Percentiles rank a stretch among this genome's conserved stretches.
Conservation (phyloP, 2,888 invertebrate genomes). For the Chorisops tibialis region DNA sequence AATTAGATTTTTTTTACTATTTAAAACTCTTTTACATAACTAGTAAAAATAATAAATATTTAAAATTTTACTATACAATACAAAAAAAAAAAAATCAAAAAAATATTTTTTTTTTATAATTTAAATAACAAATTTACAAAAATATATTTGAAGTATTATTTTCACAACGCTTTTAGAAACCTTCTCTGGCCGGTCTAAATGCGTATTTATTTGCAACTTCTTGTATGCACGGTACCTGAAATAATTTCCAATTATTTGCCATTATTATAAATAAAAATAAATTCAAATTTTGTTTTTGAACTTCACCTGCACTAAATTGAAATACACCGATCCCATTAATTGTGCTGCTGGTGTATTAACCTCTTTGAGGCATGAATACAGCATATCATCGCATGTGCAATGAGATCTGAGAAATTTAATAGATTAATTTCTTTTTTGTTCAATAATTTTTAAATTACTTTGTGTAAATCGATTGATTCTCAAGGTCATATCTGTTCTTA, state of each 20-base stretch:
- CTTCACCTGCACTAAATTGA: slow-evolving; percentile 72
- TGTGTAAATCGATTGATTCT: slow-evolving; percentile 79
- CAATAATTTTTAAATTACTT: slow-evolving; percentile 56
- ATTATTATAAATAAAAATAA: background rate
- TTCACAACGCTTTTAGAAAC: slow-evolving; percentile 24
- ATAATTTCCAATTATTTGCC: background rate
- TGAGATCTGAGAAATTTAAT: slow-evolving; percentile 61
- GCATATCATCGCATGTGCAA: slow-evolving; percentile 80
- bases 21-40: too few relatives aligned
- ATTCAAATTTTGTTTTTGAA: background rate
- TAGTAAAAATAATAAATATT: too few relatives aligned
- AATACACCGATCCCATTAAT: slow-evolving; percentile 78
- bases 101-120: too few relatives aligned
- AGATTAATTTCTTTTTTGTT: slow-evolving; percentile 1
- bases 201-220: slow-evolving; percentile 41
- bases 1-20: too few relatives aligned
- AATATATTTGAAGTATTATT: too few relatives aligned
- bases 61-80: too few relatives aligned
- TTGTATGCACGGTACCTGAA: slow-evolving; percentile 46
- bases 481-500: slow-evolving; percentile 69
- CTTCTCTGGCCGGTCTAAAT: slow-evolving; percentile 47
- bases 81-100: too few relatives aligned
- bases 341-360: slow-evolving; percentile 70
- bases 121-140: too few relatives aligned
- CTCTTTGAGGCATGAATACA: slow-evolving; percentile 76